Evolutionary conservation across 1,140 invertebrate species (phyloP), one percentile per base, ranked within the genome.

Genomic region (Drosophila watanabei): DNA sequence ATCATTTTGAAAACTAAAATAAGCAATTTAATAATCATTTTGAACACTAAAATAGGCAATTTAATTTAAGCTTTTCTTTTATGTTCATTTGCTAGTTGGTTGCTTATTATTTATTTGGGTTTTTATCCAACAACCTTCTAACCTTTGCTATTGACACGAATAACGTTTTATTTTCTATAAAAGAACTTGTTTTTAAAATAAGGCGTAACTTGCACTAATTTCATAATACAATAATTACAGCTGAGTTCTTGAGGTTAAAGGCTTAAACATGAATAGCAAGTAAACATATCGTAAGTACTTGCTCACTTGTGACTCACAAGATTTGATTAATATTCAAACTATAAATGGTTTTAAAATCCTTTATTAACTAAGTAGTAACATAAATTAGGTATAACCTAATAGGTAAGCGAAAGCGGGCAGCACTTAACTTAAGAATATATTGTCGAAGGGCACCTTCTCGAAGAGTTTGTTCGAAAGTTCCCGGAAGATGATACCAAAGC

Each of bases 401-500:
- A 69, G 66, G 61, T 66, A 69, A 33, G 32, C 28, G 11, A 30
- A 28, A 43, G 54, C 32, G 6, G 39, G 10, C 39, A 48, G 37
- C 49, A 18, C 59, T 77, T 84, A 93, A 82, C 94, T 94, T 33
- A 94, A 92, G 72, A 96, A 96, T 70, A 96, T 94, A 75, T 94
- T 94, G 62, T 95, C 94, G 75, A 96, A 94, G 18, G 95, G 95
- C 20, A 96, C 94, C 66, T 94, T 94, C 63, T 94, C 94, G 75
- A 96, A 96, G 59, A 96, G 94, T 66, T 95, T 94, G 76, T 96
- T 95, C 0, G 94, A 94, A 6, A 96, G 93, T 60, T 95, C 94
- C 57, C 94, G 93, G 77, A 96, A 96, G 0, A 96, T 94, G 3
- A 94, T 86, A 39, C 95, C 94, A 45, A 96, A 94, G 10, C 95